Percentiles rank a stretch among this genome's conserved stretches.
These are phyloP conservation scores for Chrysochloris asiatica DNA, from an alignment of 2,113 vertebrate species.

Conservation along the genomic window DNA sequence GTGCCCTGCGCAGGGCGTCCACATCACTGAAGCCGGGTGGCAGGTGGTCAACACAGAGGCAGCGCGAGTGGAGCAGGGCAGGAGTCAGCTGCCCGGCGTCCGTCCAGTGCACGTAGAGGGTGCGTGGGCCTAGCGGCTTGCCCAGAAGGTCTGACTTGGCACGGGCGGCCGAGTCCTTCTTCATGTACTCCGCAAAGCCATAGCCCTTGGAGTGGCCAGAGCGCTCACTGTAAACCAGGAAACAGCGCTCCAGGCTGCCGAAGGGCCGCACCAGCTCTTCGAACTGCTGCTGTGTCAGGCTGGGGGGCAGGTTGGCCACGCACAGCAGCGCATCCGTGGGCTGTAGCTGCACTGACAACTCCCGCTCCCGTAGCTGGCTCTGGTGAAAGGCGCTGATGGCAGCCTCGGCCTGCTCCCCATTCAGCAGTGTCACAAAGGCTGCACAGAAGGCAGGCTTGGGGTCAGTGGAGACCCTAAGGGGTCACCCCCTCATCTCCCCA, in stretches of 20 bases:
- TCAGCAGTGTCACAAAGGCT: constrained; percentile 91
- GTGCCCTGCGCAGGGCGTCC: constrained; percentile 85
- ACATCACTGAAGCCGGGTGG: constrained; percentile 86
- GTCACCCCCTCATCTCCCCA: no score
- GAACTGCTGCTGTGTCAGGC: constrained; percentile 93
- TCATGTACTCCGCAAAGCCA: constrained; percentile 97
- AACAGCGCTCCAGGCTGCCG: constrained; percentile 95
- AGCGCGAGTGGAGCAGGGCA: constrained; percentile 90
- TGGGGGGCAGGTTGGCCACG: constrained; percentile 92
- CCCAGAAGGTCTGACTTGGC: constrained; percentile 95
- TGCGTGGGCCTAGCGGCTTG: constrained; percentile 92
- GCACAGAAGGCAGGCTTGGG: accelerated
- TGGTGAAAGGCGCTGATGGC: constrained; percentile 92
- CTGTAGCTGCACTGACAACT: constrained; percentile 94
- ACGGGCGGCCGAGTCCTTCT: constrained; percentile 94
- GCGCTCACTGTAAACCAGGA: constrained; percentile 90
- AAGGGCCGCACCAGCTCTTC: constrained; percentile 95
- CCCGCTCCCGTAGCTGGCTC: constrained; percentile 88
- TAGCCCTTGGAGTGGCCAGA: constrained; percentile 95
- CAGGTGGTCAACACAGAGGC: constrained; percentile 92
- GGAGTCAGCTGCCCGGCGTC: constrained; percentile 91
- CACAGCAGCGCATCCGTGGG: constrained; percentile 94
- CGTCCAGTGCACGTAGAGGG: constrained; percentile 96
- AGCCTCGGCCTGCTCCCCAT: constrained; percentile 93
- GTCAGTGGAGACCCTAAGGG: not conserved